Evolutionary conservation across 2,797 vertebrate species (phyloP).

Genomic region (Thripadectes ignobilis): DNA sequence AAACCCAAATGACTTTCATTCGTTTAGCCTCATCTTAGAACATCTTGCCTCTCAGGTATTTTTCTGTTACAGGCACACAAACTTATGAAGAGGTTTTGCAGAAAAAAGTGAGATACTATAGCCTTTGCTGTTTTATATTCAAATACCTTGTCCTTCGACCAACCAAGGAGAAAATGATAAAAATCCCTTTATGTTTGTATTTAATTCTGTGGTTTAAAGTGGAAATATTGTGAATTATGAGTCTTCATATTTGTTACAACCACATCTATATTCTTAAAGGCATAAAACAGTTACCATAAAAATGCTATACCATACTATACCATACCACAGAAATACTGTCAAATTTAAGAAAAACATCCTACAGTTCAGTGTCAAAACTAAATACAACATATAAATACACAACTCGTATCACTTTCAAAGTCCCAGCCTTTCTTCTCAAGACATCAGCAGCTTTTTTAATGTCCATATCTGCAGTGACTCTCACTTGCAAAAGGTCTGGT

Average conservation of each 20-base stretch:
- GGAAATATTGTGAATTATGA: background rate
- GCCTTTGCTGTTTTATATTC: background rate
- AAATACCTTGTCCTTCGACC: slow-evolving; percentile 13
- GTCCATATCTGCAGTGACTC: background rate
- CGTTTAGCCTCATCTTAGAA: slow-evolving; percentile 17
- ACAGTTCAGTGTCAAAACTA: slow-evolving; percentile 18
- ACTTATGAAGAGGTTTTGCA: background rate
- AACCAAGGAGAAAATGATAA: slow-evolving; percentile 11
- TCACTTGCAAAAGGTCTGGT: background rate
- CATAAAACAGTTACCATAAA: background rate
- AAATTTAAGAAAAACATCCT: background rate
- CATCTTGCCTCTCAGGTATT: background rate
- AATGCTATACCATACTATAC: background rate
- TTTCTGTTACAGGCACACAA: background rate
- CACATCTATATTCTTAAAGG: background rate
- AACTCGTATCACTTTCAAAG: background rate
- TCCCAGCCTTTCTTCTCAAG: background rate
- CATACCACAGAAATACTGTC: background rate
- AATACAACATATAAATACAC: slow-evolving; percentile 12
- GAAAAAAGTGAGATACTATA: background rate
- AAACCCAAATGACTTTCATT: background rate
- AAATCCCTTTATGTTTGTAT: slow-evolving; percentile 38
- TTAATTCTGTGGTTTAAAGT: slow-evolving; percentile 8
- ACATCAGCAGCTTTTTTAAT: background rate
- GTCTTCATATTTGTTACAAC: background rate